Percentiles rank a stretch among this genome's conserved stretches.
Conservation (phyloP, 2,888 invertebrate species). For the Drosophila lacicola region DNA sequence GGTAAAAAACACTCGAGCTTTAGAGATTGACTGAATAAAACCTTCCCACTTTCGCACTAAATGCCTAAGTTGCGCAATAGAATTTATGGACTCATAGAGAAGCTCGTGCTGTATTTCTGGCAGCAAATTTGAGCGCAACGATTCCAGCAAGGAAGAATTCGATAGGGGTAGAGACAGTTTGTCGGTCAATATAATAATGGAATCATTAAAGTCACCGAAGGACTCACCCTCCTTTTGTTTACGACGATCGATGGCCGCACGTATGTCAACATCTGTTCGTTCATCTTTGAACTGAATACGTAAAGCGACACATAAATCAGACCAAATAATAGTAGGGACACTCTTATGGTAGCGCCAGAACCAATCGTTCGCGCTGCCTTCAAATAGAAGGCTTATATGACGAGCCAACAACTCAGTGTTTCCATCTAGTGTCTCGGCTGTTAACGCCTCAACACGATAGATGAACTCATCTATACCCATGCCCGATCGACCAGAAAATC, state of each 20-base stretch:
- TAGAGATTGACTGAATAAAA: not conserved
- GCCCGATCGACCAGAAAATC: too few species aligned
- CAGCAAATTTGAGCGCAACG: not conserved
- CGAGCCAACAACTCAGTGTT: not conserved
- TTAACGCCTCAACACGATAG: too few species aligned
- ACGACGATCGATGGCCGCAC: too few species aligned
- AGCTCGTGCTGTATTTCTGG: not conserved
- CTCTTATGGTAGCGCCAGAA: not conserved
- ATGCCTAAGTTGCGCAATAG: not conserved
- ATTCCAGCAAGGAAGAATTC: not conserved
- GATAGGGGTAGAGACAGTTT: too few species aligned
- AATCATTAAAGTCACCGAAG: too few species aligned
- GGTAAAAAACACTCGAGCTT: not conserved
- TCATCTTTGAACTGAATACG: not conserved
- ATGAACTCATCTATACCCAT: too few species aligned
- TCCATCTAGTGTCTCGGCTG: too few species aligned
- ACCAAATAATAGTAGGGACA: not conserved
- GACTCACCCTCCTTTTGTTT: too few species aligned
- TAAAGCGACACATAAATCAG: not conserved
- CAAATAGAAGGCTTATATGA: not conserved
- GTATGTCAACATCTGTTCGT: too few species aligned
- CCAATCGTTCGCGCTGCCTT: not conserved
- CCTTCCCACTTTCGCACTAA: not conserved
- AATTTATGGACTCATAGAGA: not conserved
- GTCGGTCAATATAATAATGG: too few species aligned